phyloP scores from a whole-genome alignment of 2,888 invertebrate species.

The Corbicula japonica region DNA sequence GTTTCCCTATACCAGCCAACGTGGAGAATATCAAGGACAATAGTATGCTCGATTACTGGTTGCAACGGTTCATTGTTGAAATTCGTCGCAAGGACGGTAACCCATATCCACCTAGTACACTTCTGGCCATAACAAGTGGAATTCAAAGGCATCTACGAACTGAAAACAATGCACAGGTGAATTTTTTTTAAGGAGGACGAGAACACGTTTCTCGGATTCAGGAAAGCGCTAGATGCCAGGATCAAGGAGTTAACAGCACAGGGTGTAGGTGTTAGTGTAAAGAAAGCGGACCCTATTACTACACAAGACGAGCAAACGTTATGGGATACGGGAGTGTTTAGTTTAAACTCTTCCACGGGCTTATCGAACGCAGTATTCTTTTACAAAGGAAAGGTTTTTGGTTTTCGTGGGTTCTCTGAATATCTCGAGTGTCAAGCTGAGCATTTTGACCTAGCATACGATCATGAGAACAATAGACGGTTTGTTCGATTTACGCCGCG shows the following conservation, averaged over 20 bases:
- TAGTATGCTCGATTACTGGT: too few relatives aligned
- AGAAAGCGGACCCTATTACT: slow-evolving; percentile 20
- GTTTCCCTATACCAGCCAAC: slow-evolving; percentile 13
- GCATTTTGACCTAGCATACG: too few relatives aligned
- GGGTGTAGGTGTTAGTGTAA: slow-evolving; percentile 14
- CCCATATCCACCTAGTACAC: slow-evolving; percentile 25
- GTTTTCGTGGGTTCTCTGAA: too few relatives aligned
- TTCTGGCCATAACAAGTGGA: slow-evolving; percentile 14
- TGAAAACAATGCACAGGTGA: background rate
- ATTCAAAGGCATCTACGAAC: slow-evolving; percentile 6
- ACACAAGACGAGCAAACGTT: slow-evolving; percentile 3
- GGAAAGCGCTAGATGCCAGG: slow-evolving; percentile 22
- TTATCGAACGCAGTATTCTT: too few relatives aligned
- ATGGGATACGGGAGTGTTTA: slow-evolving; percentile 30
- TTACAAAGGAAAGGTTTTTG: too few relatives aligned
- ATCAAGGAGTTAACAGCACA: slow-evolving; percentile 31
- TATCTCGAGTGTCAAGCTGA: too few relatives aligned
- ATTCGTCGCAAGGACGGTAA: slow-evolving; percentile 22
- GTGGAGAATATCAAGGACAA: slow-evolving; percentile 7
- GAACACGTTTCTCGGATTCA: slow-evolving; percentile 17
- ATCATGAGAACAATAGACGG: too few relatives aligned
- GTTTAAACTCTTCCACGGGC: too few relatives aligned
- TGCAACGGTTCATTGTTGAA: slow-evolving; percentile 29
- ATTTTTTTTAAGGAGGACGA: slow-evolving; percentile 11
- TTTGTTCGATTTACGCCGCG: too few relatives aligned